Evolutionary conservation across 1,140 invertebrate genomes (phyloP), one percentile per base, ranked within the genome.

Genomic region (Dolichoris vasculosae): DNA sequence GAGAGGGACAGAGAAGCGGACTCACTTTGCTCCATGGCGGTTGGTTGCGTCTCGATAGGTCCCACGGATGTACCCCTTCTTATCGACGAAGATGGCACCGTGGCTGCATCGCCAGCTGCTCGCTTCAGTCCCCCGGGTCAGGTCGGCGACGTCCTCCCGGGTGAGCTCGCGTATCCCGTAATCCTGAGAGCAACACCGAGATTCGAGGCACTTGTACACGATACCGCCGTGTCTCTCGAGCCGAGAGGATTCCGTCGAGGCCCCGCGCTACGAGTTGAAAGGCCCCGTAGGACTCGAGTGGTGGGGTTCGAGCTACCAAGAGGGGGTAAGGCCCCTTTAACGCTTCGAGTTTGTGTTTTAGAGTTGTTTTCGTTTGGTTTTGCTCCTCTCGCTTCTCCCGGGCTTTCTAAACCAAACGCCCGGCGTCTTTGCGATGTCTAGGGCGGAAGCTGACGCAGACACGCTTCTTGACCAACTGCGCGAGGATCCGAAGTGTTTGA

Each of bases 261-360:
- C 75, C 43, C 46, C 43, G 64, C 69, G 69, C 64, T 43, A 9
- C 43, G 30, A 40, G 51, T 76, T 51, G 73, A 83, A 71, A 82
- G 46, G 38, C 59, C 73, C 73, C 75, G 46, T 30, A 15, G 15
- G 75, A 11, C 75, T 43, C n/a, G 9, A 0, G 73, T 32, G 43
- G 26, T 17, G 73, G 26, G 23, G 73, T 11, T 46, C 43, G 55
- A n/a, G n/a, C 0, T 13, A 4, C 38, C 1, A 11, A n/a, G 73
- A 15, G 73, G 73, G 40, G 73, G 73, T 17, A 23, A 35, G 67
- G 80, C 80, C 64, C 80, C 80, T 82, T 82, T 71, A 71, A 82
- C 80, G 46, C 55, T 59, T 43, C n/a, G 20, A 32, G 17, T 17
- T 17, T 51, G 15, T 51, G 11, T 51, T 17, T 11, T 11, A 7